These are phyloP conservation scores for Ormyrus thymus DNA, from an alignment of 2,888 invertebrate genomes.

Conservation along the genomic window DNA sequence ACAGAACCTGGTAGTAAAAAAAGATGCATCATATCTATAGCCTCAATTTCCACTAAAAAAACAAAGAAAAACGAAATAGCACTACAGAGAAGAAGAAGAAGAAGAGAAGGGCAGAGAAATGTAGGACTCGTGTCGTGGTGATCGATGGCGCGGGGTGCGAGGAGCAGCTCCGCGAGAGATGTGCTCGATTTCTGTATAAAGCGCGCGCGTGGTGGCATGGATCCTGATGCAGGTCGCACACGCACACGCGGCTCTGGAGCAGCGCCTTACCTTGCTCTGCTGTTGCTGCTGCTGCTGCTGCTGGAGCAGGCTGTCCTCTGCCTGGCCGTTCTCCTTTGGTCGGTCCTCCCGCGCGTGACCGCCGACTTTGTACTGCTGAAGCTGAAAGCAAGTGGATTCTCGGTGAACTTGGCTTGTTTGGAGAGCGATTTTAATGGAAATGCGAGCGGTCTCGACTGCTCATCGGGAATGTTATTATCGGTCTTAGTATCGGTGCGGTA, in stretches of 20 bases:
- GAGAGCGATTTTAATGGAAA: too few relatives aligned
- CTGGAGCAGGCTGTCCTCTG: constrained; percentile 78
- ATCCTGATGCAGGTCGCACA: background rate
- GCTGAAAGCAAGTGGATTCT: constrained; percentile 74
- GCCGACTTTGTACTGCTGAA: constrained; percentile 89
- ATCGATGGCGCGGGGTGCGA: constrained; percentile 30
- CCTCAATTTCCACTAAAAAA: constrained; percentile 22
- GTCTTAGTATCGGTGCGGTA: too few relatives aligned
- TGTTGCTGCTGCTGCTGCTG: constrained; percentile 59
- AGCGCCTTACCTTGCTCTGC: constrained; percentile 75
- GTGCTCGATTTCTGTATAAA: background rate
- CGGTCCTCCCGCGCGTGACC: constrained; percentile 81
- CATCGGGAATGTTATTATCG: too few relatives aligned
- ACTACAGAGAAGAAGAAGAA: constrained; percentile 8
- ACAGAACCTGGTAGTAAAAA: constrained; percentile 6
- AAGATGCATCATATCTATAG: constrained; percentile 21
- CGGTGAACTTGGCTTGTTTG: too few relatives aligned
- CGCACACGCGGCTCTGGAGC: too few relatives aligned
- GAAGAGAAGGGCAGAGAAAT: background rate
- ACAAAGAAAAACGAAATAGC: constrained; percentile 20
- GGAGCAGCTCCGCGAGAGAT: background rate
- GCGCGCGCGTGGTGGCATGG: background rate
- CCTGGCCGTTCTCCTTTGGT: constrained; percentile 89
- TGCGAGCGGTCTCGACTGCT: too few relatives aligned
- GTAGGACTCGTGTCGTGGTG: constrained; percentile 28